phyloP scores from a whole-genome alignment of 1,140 invertebrate species.

The Drosophila suzukii region DNA sequence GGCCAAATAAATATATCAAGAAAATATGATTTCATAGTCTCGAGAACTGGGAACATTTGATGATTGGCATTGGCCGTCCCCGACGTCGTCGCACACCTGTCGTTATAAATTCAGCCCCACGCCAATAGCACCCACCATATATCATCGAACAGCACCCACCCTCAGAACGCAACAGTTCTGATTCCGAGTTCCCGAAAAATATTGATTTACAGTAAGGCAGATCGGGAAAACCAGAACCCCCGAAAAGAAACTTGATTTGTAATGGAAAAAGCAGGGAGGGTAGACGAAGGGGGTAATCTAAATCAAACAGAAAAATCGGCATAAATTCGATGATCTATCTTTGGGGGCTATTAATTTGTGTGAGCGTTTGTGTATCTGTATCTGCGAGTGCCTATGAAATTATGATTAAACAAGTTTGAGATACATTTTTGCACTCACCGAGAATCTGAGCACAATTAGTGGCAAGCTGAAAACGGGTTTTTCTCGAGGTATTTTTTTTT shows the following conservation, averaged over 20 bases:
- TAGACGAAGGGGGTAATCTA: neutral
- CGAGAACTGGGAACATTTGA: conserved; percentile 29
- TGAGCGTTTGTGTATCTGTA: conserved; percentile 26
- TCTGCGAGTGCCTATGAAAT: conserved; percentile 35
- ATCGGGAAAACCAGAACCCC: conserved; percentile 22
- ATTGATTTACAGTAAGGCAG: conserved; percentile 48
- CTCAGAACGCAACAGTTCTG: conserved; percentile 21
- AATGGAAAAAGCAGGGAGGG: neutral
- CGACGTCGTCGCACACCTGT: conserved; percentile 59
- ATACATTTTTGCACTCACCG: conserved; percentile 30
- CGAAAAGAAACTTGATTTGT: conserved; percentile 26
- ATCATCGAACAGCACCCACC: conserved; percentile 36
- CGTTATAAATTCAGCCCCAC: conserved; percentile 68
- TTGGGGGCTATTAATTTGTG: conserved; percentile 41
- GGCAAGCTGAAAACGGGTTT: conserved; percentile 29
- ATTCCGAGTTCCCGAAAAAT: conserved; percentile 13
- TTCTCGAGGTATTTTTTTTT: neutral
- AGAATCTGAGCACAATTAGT: conserved; percentile 7
- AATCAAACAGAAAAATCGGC: conserved; percentile 20
- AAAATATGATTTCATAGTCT: conserved; percentile 40
- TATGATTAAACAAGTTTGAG: conserved; percentile 57
- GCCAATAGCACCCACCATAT: conserved; percentile 50
- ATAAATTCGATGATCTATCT: conserved; percentile 44
- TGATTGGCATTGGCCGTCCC: conserved; percentile 45
- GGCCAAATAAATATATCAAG: conserved; percentile 32